Percentiles rank a stretch among this genome's conserved stretches.
Conservation (phyloP, 2,888 invertebrate genomes). For the Nemotelus nigrinus region DNA sequence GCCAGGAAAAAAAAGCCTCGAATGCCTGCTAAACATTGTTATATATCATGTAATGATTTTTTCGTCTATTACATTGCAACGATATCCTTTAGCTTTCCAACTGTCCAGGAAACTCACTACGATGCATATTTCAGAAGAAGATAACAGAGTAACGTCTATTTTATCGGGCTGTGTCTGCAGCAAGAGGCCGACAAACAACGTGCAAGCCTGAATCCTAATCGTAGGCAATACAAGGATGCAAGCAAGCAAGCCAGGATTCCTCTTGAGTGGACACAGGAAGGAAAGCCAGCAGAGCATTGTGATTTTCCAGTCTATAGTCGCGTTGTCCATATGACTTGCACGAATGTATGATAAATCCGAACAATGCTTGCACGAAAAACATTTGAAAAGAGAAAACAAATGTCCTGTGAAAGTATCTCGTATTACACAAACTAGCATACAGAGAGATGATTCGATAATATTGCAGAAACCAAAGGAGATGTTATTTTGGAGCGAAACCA, state of each 20-base stretch:
- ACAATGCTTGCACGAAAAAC: slow-evolving; percentile 15
- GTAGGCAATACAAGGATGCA: slow-evolving; percentile 5
- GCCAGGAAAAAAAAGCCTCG: slow-evolving; percentile 23
- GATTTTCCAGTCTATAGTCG: neutral
- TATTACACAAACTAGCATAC: slow-evolving; percentile 9
- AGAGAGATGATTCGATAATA: slow-evolving; percentile 17
- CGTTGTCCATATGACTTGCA: neutral
- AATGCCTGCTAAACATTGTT: neutral
- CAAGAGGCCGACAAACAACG: neutral
- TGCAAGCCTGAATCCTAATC: neutral
- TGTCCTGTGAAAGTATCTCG: slow-evolving; percentile 44
- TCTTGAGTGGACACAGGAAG: neutral
- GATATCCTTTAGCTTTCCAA: slow-evolving; percentile 1
- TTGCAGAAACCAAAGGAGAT: too few relatives aligned
- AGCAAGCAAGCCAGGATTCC: neutral
- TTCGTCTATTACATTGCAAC: neutral
- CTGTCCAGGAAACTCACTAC: neutral
- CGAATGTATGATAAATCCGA: slow-evolving; percentile 4
- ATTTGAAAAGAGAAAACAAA: slow-evolving; percentile 38
- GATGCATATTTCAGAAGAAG: slow-evolving; percentile 33
- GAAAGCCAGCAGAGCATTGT: neutral
- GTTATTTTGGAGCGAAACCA: too few relatives aligned
- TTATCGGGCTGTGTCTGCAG: slow-evolving; percentile 17
- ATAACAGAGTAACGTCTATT: slow-evolving; percentile 15
- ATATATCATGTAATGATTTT: slow-evolving; percentile 29